Percentiles rank a stretch among this genome's conserved stretches.
Evolutionary conservation across 2,797 vertebrate species (phyloP).

Genomic region (Lagocephalus sceleratus): DNA sequence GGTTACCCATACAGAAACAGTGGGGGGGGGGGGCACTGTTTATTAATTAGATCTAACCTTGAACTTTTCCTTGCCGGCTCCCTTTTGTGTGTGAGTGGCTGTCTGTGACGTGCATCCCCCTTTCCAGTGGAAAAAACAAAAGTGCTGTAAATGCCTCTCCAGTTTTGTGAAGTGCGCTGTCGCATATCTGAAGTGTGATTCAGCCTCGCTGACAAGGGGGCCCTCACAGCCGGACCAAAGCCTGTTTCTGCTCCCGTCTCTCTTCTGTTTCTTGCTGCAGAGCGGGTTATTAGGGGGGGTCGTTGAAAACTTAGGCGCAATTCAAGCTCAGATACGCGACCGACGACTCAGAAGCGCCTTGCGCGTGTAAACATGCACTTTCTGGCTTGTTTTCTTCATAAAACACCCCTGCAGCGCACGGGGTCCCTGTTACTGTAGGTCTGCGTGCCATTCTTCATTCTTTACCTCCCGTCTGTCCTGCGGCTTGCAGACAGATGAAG

Average conservation of each 20-base stretch:
- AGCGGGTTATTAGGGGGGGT: background rate
- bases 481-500: too few relatives aligned
- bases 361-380: too few relatives aligned
- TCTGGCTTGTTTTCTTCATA: too few relatives aligned
- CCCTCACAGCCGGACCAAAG: background rate
- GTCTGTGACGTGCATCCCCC: background rate
- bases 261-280: conserved; percentile 31
- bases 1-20: background rate
- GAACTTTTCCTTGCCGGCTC: background rate
- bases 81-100: background rate
- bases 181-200: conserved; percentile 53
- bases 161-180: conserved; percentile 35
- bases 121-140: conserved; percentile 35
- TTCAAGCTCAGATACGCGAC: background rate
- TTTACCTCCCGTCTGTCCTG: background rate
- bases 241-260: conserved; percentile 23
- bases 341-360: background rate
- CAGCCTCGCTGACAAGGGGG: conserved; percentile 58
- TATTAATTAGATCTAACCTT: conserved; percentile 18
- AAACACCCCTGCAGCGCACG: too few relatives aligned
- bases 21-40: background rate
- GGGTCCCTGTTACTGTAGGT: background rate
- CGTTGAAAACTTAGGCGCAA: background rate
- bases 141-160: conserved; percentile 27
- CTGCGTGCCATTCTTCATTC: conserved; percentile 2